These are phyloP conservation scores for Psittacara wagleri DNA, from an alignment of 2,113 vertebrate genomes.

Conservation along the genomic window DNA sequence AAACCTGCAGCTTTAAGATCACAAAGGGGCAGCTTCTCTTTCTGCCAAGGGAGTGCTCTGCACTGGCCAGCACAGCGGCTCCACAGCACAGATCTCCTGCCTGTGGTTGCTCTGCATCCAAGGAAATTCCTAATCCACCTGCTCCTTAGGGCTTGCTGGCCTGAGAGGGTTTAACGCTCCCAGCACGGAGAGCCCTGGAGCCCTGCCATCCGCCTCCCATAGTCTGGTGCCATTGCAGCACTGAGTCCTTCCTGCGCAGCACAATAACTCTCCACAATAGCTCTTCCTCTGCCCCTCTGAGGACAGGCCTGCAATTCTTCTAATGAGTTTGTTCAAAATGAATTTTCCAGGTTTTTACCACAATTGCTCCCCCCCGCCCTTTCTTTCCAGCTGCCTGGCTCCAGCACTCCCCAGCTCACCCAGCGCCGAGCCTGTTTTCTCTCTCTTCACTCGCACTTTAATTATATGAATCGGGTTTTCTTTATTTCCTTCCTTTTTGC, in stretches of 20 bases:
- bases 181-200: not conserved
- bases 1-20: not conserved
- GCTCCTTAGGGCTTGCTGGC: not conserved
- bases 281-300: constrained; percentile 22
- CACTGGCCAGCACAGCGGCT: not conserved
- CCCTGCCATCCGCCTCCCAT: not conserved
- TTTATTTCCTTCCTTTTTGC: not conserved
- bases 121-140: not conserved
- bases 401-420: constrained; percentile 6
- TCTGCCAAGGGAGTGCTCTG: not conserved
- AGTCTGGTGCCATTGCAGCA: not conserved
- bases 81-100: rapidly evolving
- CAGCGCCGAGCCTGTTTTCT: not conserved
- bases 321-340: constrained; percentile 17
- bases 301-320: not conserved
- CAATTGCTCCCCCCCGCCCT: not conserved
- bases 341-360: constrained; percentile 7
- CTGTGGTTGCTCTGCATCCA: not conserved
- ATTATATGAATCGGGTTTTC: not conserved
- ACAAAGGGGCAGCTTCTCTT: not conserved
- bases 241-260: constrained; percentile 3
- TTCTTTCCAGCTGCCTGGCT: not conserved
- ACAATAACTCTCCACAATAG: constrained; percentile 6
- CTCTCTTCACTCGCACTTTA: not conserved
- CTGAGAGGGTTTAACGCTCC: not conserved